Evolutionary conservation across 2,113 vertebrate species (phyloP).

Genomic region (Pedionomus torquatus): DNA sequence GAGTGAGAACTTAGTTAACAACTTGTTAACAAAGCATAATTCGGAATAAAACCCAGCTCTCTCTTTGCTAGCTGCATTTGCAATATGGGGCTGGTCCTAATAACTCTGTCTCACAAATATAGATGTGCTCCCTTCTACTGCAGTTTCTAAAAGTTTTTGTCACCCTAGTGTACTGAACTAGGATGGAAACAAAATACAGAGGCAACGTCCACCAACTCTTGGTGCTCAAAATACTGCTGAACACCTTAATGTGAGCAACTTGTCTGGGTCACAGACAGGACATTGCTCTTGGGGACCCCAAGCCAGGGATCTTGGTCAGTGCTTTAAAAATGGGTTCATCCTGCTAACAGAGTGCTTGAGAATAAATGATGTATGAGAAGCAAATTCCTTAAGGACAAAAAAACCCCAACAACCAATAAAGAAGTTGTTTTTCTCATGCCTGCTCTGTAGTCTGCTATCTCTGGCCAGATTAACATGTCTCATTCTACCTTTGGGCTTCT

Average conservation of each 20-base stretch:
- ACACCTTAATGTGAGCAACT: neutral
- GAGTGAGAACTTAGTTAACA: slow-evolving; percentile 73
- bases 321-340: neutral
- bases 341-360: neutral
- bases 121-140: neutral
- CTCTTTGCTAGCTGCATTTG: slow-evolving; percentile 41
- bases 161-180: neutral
- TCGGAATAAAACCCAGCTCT: slow-evolving; percentile 61
- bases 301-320: neutral
- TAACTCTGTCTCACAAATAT: slow-evolving; percentile 1
- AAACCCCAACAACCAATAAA: neutral
- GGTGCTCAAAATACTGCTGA: neutral
- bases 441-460: neutral
- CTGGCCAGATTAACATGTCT: neutral
- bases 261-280: neutral
- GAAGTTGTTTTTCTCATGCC: neutral
- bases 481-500: neutral
- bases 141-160: neutral
- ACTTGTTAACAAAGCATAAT: slow-evolving; percentile 72
- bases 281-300: neutral
- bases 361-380: neutral
- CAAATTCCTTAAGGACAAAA: neutral
- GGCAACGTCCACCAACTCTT: neutral
- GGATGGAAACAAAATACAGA: neutral
- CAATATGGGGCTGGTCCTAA: slow-evolving; percentile 43